Evolutionary conservation across 2,888 invertebrate genomes (phyloP), one percentile per base, ranked within the genome.

Genomic region (Metalampra italica): DNA sequence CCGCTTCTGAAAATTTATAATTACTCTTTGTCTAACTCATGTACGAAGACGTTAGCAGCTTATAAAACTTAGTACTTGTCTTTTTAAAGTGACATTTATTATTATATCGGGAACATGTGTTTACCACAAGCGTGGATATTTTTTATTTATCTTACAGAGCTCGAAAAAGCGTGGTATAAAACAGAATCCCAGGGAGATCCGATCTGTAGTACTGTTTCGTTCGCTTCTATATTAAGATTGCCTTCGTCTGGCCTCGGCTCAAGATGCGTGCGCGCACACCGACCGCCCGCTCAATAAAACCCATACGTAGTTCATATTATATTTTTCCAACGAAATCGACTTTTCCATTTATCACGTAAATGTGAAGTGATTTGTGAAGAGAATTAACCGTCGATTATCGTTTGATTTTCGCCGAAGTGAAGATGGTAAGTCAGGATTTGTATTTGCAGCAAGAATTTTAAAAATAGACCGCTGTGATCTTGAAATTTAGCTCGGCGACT

Each of bases 171-270:
- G 52, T 47, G 61, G 73, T 83, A 82, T 84, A 84, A 75, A 81
- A 76, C 70, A 43, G 68, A 61, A 68, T 71, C 79, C 81, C 80
- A 67, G 82, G 76, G 78, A 70, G 77, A 71, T 68, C 53, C 64
- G 68, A 66, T 71, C 71, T 55, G 67, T 75, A 84, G 83, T 82
- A 62, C 68, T 60, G 64, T 62, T 67, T 68, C 67, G 82, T 77
- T 75, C 77, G 81, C 74, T 54, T 85, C 88, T 89, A 89, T 72
- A 86, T 87, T 84, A 87, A 87, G 87, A 87, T 70, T 80, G 75
- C 69, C 76, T 74, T 68, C 73, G 65, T 38, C 65, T 70, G 84
- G 77, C 86, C 85, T 85, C 84, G 80, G 53, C 51, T 58, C 69
- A 70, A 57, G 57, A 88, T 88, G 88, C 80, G 77, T 67, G 56